These are phyloP conservation scores for Tetraodon nigroviridis DNA, from an alignment of 2,113 vertebrate species.

Conservation along the genomic window DNA sequence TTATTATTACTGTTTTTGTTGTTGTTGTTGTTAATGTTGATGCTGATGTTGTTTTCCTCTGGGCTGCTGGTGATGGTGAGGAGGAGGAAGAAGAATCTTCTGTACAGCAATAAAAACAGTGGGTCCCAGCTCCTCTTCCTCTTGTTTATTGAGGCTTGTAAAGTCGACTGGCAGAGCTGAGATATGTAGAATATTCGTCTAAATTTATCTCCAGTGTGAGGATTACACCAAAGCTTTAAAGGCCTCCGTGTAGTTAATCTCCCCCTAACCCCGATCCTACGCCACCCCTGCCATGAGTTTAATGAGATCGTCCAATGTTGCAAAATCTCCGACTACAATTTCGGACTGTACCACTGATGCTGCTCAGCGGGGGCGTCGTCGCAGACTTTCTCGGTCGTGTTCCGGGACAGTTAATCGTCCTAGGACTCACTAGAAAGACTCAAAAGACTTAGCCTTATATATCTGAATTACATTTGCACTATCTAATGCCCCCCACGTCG, in stretches of 20 bases:
- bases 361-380: slow-evolving; percentile 16
- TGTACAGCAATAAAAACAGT: slow-evolving; percentile 5
- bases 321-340: neutral
- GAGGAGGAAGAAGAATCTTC: neutral
- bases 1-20: slow-evolving; percentile 52
- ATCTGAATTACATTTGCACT: slow-evolving; percentile 31
- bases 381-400: slow-evolving; percentile 14
- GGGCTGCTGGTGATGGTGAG: neutral
- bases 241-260: slow-evolving; percentile 66
- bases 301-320: slow-evolving; percentile 38
- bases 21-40: neutral
- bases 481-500: slow-evolving; percentile 13
- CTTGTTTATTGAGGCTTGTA: neutral
- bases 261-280: slow-evolving; percentile 56
- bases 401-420: slow-evolving; percentile 30
- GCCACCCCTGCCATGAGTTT: slow-evolving; percentile 26
- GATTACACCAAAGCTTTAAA: slow-evolving; percentile 69
- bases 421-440: slow-evolving; percentile 12
- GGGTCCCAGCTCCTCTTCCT: neutral
- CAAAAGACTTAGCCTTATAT: slow-evolving; percentile 23
- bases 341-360: slow-evolving; percentile 34
- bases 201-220: slow-evolving; percentile 37
- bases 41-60: neutral
- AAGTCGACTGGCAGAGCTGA: neutral
- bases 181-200: slow-evolving; percentile 15